A percentile compares a stretch with the other conserved stretches of the same genome.
phyloP scores from a whole-genome alignment of 2,888 invertebrate species.

The Seladonia tumulorum region DNA sequence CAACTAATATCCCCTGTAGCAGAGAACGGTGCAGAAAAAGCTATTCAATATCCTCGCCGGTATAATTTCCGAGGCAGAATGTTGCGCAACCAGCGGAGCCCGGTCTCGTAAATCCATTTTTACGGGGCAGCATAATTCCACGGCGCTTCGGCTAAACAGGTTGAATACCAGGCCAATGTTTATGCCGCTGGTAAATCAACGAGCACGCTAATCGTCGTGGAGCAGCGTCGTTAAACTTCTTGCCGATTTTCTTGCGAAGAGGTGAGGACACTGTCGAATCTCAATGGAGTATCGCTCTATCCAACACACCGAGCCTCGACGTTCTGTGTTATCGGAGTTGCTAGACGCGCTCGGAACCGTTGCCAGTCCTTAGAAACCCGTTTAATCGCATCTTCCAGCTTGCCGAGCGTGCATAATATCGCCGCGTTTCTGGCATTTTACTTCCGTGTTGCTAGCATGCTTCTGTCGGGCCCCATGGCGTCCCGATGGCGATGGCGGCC shows the following conservation, averaged over 20 bases:
- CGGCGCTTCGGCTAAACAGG: conserved; percentile 22
- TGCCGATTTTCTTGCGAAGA: neutral
- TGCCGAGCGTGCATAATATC: conserved; percentile 5
- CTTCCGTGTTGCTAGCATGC: conserved; percentile 19
- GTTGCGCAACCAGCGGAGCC: conserved; percentile 14
- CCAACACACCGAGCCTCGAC: neutral
- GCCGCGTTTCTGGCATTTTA: conserved; percentile 7
- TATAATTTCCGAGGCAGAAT: neutral
- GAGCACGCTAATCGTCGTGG: neutral
- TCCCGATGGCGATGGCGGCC: conserved; percentile 1
- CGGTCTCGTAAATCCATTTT: conserved; percentile 44
- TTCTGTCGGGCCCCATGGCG: conserved; percentile 2
- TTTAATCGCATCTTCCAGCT: conserved; percentile 11
- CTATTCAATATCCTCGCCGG: neutral
- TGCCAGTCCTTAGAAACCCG: neutral
- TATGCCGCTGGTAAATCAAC: conserved; percentile 33
- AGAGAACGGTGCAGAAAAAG: neutral
- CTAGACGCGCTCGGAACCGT: neutral
- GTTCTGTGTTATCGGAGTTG: neutral
- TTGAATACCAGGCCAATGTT: conserved; percentile 39
- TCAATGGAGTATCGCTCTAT: neutral
- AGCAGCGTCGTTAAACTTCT: conserved; percentile 12
- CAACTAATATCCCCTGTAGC: neutral
- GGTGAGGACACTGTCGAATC: neutral
- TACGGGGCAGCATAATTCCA: conserved; percentile 21